Percentiles rank a stretch among this genome's conserved stretches.
phyloP scores from a whole-genome alignment of 2,113 vertebrate genomes.

The Reinhardtius hippoglossoides region DNA sequence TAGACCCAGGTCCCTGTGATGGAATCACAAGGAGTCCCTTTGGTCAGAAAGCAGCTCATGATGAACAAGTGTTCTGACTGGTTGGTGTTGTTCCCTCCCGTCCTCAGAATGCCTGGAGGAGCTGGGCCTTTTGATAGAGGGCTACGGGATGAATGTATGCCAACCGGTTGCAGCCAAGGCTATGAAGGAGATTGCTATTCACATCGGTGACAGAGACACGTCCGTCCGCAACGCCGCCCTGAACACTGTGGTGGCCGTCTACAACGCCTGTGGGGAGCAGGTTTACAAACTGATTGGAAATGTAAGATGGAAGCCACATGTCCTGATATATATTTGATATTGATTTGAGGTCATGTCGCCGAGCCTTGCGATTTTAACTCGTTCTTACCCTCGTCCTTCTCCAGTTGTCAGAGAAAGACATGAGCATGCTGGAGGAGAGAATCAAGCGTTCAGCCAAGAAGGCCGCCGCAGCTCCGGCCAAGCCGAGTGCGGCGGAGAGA shows the following conservation, averaged over 20 bases:
- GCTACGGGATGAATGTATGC: conserved; percentile 96
- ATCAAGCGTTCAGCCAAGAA: conserved; percentile 98
- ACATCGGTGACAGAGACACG: conserved; percentile 96
- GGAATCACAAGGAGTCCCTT: too few species aligned
- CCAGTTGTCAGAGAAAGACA: conserved; percentile 97
- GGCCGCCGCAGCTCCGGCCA: conserved; percentile 82
- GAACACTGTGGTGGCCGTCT: conserved; percentile 95
- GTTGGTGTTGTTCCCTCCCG: not conserved
- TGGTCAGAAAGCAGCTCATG: not conserved
- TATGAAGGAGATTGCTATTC: conserved; percentile 95
- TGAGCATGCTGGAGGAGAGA: conserved; percentile 99
- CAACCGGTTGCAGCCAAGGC: conserved; percentile 95
- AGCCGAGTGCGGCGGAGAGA: conserved; percentile 83
- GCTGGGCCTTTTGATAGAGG: conserved; percentile 93
- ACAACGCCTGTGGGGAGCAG: conserved; percentile 95
- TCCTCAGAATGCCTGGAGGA: conserved; percentile 96
- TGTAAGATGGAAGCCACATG: conserved; percentile 81
- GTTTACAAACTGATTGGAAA: conserved; percentile 99
- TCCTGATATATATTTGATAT: too few species aligned
- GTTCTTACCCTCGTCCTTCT: not conserved
- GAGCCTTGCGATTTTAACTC: not conserved
- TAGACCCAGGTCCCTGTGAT: too few species aligned
- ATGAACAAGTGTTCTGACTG: not conserved
- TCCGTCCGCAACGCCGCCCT: conserved; percentile 96
- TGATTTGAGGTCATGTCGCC: not conserved